Percentiles rank a stretch among this genome's conserved stretches.
phyloP scores from a whole-genome alignment of 2,797 vertebrate genomes.

The Platyrinchus mystaceus region DNA sequence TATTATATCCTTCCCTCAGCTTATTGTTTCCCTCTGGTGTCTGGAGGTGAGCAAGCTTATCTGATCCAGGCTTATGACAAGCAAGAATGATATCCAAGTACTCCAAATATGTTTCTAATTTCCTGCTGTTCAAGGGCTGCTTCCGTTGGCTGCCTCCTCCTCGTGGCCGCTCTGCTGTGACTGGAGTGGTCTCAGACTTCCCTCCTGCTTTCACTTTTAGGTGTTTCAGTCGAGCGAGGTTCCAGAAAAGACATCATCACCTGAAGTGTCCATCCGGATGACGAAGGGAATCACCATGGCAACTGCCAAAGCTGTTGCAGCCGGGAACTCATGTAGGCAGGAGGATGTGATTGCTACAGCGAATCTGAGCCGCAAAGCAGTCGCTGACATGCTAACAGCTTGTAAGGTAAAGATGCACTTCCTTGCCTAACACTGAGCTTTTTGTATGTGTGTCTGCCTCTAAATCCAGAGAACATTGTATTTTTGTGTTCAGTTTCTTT shows the following conservation, averaged over 20 bases:
- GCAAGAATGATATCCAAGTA: not conserved
- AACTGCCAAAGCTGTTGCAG: constrained; percentile 96
- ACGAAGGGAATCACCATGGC: constrained; percentile 98
- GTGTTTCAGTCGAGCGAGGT: constrained; percentile 92
- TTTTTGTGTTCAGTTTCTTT: not conserved
- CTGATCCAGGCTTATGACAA: not conserved
- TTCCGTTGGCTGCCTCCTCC: not conserved
- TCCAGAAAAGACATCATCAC: constrained; percentile 90
- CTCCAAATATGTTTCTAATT: constrained; percentile 19
- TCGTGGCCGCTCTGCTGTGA: not conserved
- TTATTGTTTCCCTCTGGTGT: not conserved
- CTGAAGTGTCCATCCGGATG: constrained; percentile 97
- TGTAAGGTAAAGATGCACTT: constrained; percentile 86
- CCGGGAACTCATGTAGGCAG: constrained; percentile 95
- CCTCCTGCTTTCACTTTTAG: constrained; percentile 71
- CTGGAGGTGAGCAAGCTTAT: not conserved
- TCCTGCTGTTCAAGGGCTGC: not conserved
- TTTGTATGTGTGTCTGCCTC: not conserved
- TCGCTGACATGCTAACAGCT: constrained; percentile 92
- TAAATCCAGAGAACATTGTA: rapidly evolving
- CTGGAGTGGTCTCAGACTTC: not conserved
- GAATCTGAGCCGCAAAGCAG: constrained; percentile 97
- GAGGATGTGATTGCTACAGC: constrained; percentile 96
- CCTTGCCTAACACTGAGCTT: not conserved
- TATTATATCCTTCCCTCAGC: not conserved